phyloP scores from a whole-genome alignment of 92 coral and sea anemone genomes.

The Umimayanthus chanpuru region DNA sequence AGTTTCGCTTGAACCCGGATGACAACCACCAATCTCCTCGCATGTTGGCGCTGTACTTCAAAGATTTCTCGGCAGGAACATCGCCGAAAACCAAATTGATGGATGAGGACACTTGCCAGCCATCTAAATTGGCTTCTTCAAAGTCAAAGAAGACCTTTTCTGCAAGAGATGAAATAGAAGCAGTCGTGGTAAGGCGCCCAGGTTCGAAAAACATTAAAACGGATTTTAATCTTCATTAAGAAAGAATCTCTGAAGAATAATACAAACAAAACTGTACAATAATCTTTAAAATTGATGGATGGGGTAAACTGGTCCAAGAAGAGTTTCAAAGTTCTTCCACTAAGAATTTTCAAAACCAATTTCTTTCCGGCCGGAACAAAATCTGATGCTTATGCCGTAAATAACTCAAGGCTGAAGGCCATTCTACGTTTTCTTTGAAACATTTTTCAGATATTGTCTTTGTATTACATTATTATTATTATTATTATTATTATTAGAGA shows the following conservation, averaged over 20 bases:
- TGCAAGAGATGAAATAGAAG: neutral
- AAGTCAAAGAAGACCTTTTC: slow-evolving; percentile 37
- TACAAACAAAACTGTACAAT: neutral
- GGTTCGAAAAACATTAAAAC: no score
- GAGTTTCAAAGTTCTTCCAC: neutral
- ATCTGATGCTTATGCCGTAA: no score
- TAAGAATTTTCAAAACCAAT: neutral
- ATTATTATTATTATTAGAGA: no score
- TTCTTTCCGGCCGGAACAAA: no score
- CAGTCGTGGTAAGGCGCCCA: no score
- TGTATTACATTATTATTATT: no score
- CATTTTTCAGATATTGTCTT: no score
- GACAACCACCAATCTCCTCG: slow-evolving; percentile 45
- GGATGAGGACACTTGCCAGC: slow-evolving; percentile 30
- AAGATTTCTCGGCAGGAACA: slow-evolving; percentile 5
- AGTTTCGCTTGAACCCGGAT: slow-evolving; percentile 39
- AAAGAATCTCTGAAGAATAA: no score
- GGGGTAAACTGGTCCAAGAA: neutral
- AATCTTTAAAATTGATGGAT: neutral
- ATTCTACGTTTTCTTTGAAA: no score
- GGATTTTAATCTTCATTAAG: no score
- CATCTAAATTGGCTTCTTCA: slow-evolving; percentile 39
- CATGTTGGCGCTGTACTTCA: slow-evolving; percentile 15
- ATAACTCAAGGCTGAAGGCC: no score
- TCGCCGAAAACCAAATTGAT: slow-evolving; percentile 28